Conservation (phyloP, 92 coral and sea anemone genomes). For the Muricea muricata region DNA sequence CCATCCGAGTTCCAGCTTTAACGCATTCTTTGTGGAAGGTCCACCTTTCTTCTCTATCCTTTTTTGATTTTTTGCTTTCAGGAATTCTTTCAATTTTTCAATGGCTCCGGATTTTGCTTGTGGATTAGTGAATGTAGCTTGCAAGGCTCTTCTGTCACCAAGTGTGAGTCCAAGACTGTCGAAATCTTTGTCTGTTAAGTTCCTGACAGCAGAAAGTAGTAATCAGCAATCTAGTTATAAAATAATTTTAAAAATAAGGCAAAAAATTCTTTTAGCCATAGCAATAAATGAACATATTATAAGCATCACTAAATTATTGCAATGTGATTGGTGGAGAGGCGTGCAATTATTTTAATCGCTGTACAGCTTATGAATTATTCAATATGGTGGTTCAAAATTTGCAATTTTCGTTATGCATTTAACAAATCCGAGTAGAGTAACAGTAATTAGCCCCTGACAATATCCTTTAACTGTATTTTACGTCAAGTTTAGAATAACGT, state of each 20-base stretch:
- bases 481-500: too few species aligned
- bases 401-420: too few species aligned
- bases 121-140: neutral
- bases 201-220: neutral
- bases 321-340: slow-evolving; percentile 58
- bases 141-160: slow-evolving; percentile 13
- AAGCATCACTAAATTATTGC: too few species aligned
- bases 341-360: too few species aligned
- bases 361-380: too few species aligned
- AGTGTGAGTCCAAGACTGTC: slow-evolving; percentile 13
- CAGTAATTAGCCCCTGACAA: too few species aligned
- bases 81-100: slow-evolving; percentile 29
- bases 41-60: neutral
- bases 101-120: neutral
- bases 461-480: too few species aligned
- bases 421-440: too few species aligned
- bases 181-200: slow-evolving; percentile 5
- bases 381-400: too few species aligned
- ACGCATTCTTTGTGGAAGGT: slow-evolving; percentile 1
- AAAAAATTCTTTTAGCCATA: neutral
- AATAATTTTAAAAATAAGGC: neutral
- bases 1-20: slow-evolving; percentile 23
- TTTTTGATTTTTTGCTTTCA: slow-evolving; percentile 32
- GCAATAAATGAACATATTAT: neutral
- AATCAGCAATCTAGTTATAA: neutral